Evolutionary conservation across 1,140 invertebrate genomes (phyloP).

Genomic region (Lordiphosa stackelbergi): DNA sequence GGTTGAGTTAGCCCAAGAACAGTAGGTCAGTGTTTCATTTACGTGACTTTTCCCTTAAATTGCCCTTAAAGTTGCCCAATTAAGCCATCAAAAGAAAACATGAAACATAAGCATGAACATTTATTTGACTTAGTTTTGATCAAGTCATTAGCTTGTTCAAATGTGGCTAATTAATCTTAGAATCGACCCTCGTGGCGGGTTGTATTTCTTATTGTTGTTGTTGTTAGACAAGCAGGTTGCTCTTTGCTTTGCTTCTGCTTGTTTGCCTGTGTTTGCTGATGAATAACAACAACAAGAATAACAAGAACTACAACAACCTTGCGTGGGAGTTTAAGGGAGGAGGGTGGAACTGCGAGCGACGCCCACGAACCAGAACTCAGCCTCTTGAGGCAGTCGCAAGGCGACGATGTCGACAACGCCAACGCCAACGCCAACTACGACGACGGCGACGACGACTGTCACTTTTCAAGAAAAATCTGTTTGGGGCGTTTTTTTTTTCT

Average conservation of each 20-base stretch:
- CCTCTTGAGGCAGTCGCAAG: constrained; percentile 41
- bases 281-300: constrained; percentile 18
- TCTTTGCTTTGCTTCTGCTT: constrained; percentile 60
- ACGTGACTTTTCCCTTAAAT: too few relatives aligned
- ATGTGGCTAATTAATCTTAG: constrained; percentile 39
- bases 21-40: too few relatives aligned
- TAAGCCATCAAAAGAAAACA: background rate
- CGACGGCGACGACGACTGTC: constrained; percentile 60
- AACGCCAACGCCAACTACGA: constrained; percentile 7
- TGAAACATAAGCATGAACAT: constrained; percentile 6
- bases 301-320: constrained; percentile 3
- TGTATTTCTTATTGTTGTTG: constrained; percentile 45
- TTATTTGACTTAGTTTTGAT: constrained; percentile 15
- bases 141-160: constrained; percentile 14
- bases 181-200: constrained; percentile 50
- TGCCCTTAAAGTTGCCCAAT: background rate
- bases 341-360: constrained; percentile 20
- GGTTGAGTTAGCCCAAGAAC: background rate
- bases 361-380: constrained; percentile 30
- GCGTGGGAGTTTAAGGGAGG: constrained; percentile 1
- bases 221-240: constrained; percentile 67
- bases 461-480: constrained; percentile 72
- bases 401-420: constrained; percentile 14
- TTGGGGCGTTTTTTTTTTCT: constrained; percentile 56
- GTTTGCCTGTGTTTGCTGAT: constrained; percentile 59